Base-by-base conservation (phyloP, 2,113 vertebrate species). In the Sebastes fasciatus region DNA sequence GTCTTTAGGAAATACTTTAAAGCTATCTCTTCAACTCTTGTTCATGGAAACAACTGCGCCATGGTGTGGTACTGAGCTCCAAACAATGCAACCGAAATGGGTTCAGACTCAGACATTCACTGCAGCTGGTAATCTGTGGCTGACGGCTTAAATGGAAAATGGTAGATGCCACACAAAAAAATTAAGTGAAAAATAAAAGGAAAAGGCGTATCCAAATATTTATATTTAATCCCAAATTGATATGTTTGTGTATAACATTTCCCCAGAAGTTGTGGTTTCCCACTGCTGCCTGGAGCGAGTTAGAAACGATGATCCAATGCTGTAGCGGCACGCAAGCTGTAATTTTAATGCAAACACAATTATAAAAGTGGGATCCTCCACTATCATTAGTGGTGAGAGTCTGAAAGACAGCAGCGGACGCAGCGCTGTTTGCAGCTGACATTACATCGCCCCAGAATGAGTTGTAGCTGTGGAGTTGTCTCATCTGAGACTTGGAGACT, bases 271-370 rank as follows among this genome's bases (percentile, higher is more conserved):
- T 90, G 91, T 55, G 90, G 91, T 90, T 89, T 85, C 74, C 87
- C 87, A 40, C 77, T 48, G 79, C 83, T 91, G 83, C 77, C 81
- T 84, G 69, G 74, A 85, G 82, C 58, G 1, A 65, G 54, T 71
- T 34, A 66, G 67, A 86, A 43, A 68, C 12, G 60, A 77, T 79
- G 85, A 92, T 87, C 89, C 88, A 86, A 79, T 49, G 40, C 87
- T 80, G 80, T 46, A 80, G 89, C 51, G 57, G 87, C 93, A 93
- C 57, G 87, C 88, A 90, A 87, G 84, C 84, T 74, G 75, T 92
- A 89, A 91, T 90, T 89, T 85, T 74, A 90, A 92, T 77, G 80
- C 75, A 92, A 95, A 93, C 89, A 92, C 68, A 89, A 91, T 90
- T 90, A 91, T 89, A 81, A 86, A 87, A 88, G 86, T 74, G 78